phyloP scores from a whole-genome alignment of 2,113 vertebrate genomes.

The Zonotrichia leucophrys region DNA sequence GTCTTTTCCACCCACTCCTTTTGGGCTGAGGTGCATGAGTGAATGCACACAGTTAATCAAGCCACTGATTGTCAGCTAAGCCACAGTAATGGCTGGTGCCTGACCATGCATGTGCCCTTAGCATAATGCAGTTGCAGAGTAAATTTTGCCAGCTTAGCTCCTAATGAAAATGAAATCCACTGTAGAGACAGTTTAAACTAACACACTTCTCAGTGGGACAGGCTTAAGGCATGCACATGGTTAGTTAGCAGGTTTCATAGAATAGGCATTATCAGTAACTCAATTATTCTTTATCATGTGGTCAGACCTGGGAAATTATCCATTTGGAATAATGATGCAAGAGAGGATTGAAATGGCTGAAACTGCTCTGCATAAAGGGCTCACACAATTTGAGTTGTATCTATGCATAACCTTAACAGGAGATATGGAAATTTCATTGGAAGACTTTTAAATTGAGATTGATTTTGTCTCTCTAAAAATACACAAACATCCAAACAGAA shows the following conservation, averaged over 20 bases:
- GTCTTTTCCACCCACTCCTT: not conserved
- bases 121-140: slow-evolving; percentile 33
- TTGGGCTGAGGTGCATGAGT: not conserved
- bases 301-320: not conserved
- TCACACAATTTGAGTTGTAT: not conserved
- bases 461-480: not conserved
- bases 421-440: not conserved
- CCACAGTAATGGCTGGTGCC: not conserved
- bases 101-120: slow-evolving; percentile 33
- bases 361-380: not conserved
- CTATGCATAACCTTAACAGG: not conserved
- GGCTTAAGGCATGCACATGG: not conserved
- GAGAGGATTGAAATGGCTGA: not conserved
- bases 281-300: not conserved
- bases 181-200: not conserved
- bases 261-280: not conserved
- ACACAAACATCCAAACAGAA: not conserved
- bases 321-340: not conserved
- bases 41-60: slow-evolving; percentile 54
- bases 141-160: slow-evolving; percentile 23
- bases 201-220: not conserved
- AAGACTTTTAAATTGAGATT: not conserved
- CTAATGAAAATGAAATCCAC: slow-evolving; percentile 42
- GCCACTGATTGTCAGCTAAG: slow-evolving; percentile 47
- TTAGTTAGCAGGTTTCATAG: not conserved